Conservation (phyloP, 1,140 invertebrate genomes). For the Zaprionus nigranus region DNA sequence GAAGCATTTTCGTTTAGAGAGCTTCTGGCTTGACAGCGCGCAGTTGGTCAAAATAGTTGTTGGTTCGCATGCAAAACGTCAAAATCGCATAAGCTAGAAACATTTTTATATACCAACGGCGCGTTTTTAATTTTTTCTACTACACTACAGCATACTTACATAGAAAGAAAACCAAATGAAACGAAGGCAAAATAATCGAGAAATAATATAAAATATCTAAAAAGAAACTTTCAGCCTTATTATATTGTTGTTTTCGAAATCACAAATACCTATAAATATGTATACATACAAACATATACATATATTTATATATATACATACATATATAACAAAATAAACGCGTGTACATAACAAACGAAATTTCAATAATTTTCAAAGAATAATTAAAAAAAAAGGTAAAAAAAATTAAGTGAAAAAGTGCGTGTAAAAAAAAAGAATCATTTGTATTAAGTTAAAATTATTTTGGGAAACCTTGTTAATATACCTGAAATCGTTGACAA, state of each 20-base stretch:
- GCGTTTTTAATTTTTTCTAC: conserved; percentile 82
- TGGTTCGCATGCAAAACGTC: conserved; percentile 82
- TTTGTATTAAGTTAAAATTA: background rate
- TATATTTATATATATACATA: conserved; percentile 52
- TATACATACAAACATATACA: conserved; percentile 49
- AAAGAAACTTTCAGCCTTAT: conserved; percentile 63
- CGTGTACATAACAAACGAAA: conserved; percentile 73
- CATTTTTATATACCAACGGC: conserved; percentile 82
- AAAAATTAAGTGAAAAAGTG: conserved; percentile 27
- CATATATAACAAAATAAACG: conserved; percentile 67
- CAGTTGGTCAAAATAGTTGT: conserved; percentile 82
- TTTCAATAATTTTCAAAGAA: conserved; percentile 74
- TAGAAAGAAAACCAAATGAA: conserved; percentile 41
- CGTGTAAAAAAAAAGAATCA: conserved; percentile 23
- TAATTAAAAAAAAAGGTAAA: conserved; percentile 42
- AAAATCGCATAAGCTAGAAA: conserved; percentile 80
- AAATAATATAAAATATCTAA: conserved; percentile 40
- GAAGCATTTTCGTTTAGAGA: conserved; percentile 63
- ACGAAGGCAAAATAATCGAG: conserved; percentile 32
- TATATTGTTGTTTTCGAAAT: conserved; percentile 50
- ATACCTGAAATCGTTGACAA: conserved; percentile 11
- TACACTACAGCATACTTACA: conserved; percentile 64
- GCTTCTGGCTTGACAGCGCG: conserved; percentile 71
- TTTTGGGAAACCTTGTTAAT: conserved; percentile 6
- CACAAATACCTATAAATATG: conserved; percentile 43